Percentiles rank a stretch among this genome's conserved stretches.
These are phyloP conservation scores for Uria aalge DNA, from an alignment of 2,113 vertebrate species.

Conservation along the genomic window DNA sequence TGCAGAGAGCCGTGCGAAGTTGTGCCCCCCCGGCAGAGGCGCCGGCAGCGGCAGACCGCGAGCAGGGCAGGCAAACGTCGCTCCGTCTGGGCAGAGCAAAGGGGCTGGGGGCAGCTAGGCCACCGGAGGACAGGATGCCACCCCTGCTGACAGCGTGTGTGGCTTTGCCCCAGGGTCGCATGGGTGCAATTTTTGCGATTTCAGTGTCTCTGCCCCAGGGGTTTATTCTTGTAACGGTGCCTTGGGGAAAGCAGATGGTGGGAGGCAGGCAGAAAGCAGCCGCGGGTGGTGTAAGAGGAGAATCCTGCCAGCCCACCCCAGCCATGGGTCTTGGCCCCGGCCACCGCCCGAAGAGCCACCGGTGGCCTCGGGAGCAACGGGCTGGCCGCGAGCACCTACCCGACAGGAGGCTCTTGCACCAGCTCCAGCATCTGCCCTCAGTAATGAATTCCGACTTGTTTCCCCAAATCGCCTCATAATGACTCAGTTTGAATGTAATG, in stretches of 20 bases:
- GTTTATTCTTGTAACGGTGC: background rate
- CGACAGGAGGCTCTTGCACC: background rate
- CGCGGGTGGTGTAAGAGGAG: background rate
- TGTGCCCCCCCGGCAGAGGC: background rate
- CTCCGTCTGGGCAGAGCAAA: background rate
- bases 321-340: background rate
- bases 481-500: slow-evolving; percentile 68
- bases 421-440: background rate
- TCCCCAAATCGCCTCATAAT: slow-evolving; percentile 49
- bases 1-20: rapidly evolving
- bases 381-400: background rate
- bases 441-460: slow-evolving; percentile 60
- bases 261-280: background rate
- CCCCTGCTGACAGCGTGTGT: background rate
- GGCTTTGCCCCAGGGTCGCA: background rate
- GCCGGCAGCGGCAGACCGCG: background rate
- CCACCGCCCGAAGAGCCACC: background rate
- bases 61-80: background rate
- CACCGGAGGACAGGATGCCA: background rate
- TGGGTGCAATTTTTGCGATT: rapidly evolving
- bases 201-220: background rate
- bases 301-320: background rate
- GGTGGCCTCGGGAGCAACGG: rapidly evolving
- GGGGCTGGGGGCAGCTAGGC: background rate
- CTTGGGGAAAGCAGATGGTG: background rate